Conservation (phyloP, 2,888 invertebrate genomes). For the Cacoxenus indagator region DNA sequence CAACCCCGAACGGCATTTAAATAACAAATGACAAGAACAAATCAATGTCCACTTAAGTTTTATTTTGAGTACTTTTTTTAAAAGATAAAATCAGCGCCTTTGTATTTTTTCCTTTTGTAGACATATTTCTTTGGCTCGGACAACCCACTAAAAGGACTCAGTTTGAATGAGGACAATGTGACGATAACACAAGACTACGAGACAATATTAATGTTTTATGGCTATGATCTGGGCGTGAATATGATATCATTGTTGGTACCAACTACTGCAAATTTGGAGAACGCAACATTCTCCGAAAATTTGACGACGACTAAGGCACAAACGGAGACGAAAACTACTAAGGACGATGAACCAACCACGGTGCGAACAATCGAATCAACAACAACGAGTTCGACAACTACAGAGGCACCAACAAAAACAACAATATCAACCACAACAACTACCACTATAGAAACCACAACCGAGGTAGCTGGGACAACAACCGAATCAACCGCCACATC, state of each 20-base stretch:
- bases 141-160: conserved; percentile 85
- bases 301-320: neutral
- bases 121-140: conserved; percentile 87
- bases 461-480: conserved; percentile 48
- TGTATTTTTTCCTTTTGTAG: conserved; percentile 71
- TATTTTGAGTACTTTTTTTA: neutral
- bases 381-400: neutral
- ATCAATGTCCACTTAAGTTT: neutral
- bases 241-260: conserved; percentile 57
- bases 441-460: conserved; percentile 36
- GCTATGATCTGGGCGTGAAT: conserved; percentile 78
- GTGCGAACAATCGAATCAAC: conserved; percentile 6
- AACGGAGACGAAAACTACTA: conserved; percentile 35
- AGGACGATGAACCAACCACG: conserved; percentile 8
- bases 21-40: neutral
- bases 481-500: conserved; percentile 44
- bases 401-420: conserved; percentile 21
- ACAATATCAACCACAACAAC: conserved; percentile 39
- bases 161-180: conserved; percentile 83
- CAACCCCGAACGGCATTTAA: no score
- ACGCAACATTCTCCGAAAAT: conserved; percentile 61
- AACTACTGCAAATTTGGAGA: conserved; percentile 37
- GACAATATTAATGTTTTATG: conserved; percentile 82
- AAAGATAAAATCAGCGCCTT: neutral
- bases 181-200: conserved; percentile 82